Base-by-base conservation (phyloP, 64 coral and sea anemone species). In the Pocillopora damicornis region DNA sequence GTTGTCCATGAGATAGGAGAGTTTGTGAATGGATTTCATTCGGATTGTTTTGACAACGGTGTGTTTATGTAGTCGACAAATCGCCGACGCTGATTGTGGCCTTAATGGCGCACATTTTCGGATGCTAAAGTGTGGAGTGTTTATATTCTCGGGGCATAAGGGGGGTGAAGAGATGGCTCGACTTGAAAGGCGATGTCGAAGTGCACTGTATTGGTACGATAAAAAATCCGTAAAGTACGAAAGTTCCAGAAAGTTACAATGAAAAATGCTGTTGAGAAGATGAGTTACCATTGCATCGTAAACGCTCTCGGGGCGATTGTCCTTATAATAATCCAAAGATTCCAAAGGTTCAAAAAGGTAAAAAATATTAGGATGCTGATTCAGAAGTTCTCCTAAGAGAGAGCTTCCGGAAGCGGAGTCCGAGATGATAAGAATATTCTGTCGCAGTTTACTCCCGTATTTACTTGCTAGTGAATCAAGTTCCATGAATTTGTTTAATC, bases 341-440 rank as follows among this genome's bases (percentile, higher is more conserved):
- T 99, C 78, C 36, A 99, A 66, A 45, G 97, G 97, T 60, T 99
- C 88, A 56, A 90, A 90, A 68, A 95, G 78, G 37, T 95, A 99
- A 73, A 99, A 99, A 36, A 99, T 87, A 12, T 93, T 62, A n/a
- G 90, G 91, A 37, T 99, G 90, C 18, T 95, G 97, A 45, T 99
- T 99, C 26, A 99, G 90, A 11, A 99, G 61, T 83, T 99, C 97
- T 59, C 97, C 97, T 34, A 99, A 79, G 15, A 95, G 90, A 56
- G 90, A 81, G 58, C 93, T 94, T 57, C 97, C 97, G 65, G 93
- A 93, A 66, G 89, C 64, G 8, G 87, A 87, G 59, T 90, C 74
- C 2, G 97, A 99, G 16, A 92, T 86, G 35, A 99, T 81, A 11
- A 99, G 73, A 76, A 99, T 87, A 63, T 95, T 99, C 77, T 99